Base-by-base conservation (phyloP, 64 coral and sea anemone genomes). In the Catalaphyllia jardinei region DNA sequence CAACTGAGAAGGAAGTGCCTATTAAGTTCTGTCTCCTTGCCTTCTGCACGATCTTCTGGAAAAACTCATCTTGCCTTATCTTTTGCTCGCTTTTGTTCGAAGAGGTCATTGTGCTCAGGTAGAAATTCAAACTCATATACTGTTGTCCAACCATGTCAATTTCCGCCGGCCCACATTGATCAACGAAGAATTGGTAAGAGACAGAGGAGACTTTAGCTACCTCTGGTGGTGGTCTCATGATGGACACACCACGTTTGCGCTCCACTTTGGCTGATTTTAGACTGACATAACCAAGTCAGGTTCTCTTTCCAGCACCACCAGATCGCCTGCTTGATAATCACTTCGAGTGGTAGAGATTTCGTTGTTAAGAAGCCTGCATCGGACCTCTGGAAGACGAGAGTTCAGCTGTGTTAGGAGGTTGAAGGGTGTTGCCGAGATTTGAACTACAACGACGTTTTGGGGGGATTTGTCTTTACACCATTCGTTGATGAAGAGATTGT, bases 401-500 rank as follows among this genome's bases (percentile, higher is more conserved):
- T 90, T 90, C n/a, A n/a, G n/a, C 49, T 74, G 15, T 10, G 88
- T 90, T 19, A 90, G 27, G 64, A 90, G 78, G 46, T 90, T 90
- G 22, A 82, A 90, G 18, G 88, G 88, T 60, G 88, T 90, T 57
- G 88, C 88, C 8, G 88, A 90, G 77, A 90, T 79, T 57, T 90
- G 88, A 11, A 90, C 77, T 12, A 90, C 78, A 69, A 81, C 27
- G 15, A 90, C 77, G 55, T 90, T 90, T 72, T 52, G 72, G 22
- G 88, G 77, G 38, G 77, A 71, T 19, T 78, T 64, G 8, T 82
- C 64, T 57, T 57, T 57, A 16, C 54, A 57, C 54, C 54, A 57
- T 30, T 69, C 46, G 61, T 90, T 90, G 64, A 90, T 73, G 67
- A 67, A 86, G 12, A 86, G 39, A 57, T 92, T 92, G 30, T 92